A percentile compares a stretch with the other conserved stretches of the same genome.
Conservation (phyloP, 2,113 vertebrate genomes). For the Eolophus roseicapilla region DNA sequence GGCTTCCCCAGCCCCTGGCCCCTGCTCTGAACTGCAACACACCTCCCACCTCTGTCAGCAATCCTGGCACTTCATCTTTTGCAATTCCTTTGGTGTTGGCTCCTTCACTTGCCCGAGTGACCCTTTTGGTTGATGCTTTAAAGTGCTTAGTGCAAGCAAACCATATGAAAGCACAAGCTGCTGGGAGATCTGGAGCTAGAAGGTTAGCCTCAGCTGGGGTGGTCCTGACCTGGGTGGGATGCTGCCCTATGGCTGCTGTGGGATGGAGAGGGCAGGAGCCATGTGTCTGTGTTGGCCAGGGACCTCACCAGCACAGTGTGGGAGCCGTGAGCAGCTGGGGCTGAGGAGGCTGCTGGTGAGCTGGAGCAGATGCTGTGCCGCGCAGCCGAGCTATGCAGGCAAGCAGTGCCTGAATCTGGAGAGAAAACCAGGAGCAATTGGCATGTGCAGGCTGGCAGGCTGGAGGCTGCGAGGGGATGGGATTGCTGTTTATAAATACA, state of each 20-base stretch:
- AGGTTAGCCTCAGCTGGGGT: not conserved
- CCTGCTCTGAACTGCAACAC: not conserved
- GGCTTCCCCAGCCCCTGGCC: not conserved
- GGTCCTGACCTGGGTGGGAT: accelerated
- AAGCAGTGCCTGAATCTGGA: not conserved
- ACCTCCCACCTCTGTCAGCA: not conserved
- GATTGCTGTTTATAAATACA: conserved; percentile 65
- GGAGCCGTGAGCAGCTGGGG: not conserved
- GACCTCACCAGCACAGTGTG: not conserved
- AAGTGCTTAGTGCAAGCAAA: not conserved
- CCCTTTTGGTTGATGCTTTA: not conserved
- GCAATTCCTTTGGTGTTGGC: not conserved
- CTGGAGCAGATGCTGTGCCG: not conserved
- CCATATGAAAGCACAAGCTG: not conserved
- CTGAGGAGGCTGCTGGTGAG: not conserved
- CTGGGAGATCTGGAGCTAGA: not conserved
- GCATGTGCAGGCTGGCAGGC: conserved; percentile 38
- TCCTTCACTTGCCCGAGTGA: not conserved
- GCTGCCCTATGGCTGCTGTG: not conserved
- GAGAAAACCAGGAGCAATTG: conserved; percentile 9
- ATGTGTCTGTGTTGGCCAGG: accelerated
- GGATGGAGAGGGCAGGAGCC: not conserved
- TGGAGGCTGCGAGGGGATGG: conserved; percentile 26
- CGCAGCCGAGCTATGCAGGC: not conserved
- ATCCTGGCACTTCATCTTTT: not conserved